Percentiles rank a stretch among this genome's conserved stretches.
Evolutionary conservation across 2,113 vertebrate genomes (phyloP).

Genomic region (Seriola rivoliana): DNA sequence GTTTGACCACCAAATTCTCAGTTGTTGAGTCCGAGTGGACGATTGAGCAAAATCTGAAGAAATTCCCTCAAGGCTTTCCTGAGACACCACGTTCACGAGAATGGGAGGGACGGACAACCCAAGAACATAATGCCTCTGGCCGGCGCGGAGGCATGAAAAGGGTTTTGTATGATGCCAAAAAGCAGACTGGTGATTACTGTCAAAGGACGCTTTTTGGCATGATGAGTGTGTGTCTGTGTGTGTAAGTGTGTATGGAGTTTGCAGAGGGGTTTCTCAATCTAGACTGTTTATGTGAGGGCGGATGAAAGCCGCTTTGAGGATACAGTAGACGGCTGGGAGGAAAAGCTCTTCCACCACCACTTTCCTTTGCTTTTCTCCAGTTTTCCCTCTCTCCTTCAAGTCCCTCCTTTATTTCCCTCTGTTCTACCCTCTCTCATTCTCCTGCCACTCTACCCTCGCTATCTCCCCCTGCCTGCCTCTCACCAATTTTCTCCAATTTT

Average conservation of each 20-base stretch:
- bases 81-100: background rate
- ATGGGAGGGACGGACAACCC: too few species aligned
- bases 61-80: background rate
- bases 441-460: conserved; percentile 57
- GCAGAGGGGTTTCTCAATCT: conserved; percentile 50
- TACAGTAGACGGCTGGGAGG: conserved; percentile 42
- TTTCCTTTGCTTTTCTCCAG: conserved; percentile 61
- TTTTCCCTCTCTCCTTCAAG: conserved; percentile 56
- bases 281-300: conserved; percentile 61
- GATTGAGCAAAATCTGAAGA: background rate
- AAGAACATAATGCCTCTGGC: too few species aligned
- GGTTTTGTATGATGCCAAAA: conserved; percentile 56
- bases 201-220: conserved; percentile 51
- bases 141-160: conserved; percentile 23
- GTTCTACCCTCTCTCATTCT: conserved; percentile 47
- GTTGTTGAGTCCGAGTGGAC: background rate
- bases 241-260: conserved; percentile 35
- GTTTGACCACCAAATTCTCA: background rate
- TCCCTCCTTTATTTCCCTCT: conserved; percentile 52
- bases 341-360: conserved; percentile 58
- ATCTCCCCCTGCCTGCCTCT: conserved; percentile 62
- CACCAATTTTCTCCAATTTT: conserved; percentile 62
- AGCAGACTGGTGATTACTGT: conserved; percentile 62
- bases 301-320: conserved; percentile 80
- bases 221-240: conserved; percentile 38